Evolutionary conservation across 2,888 invertebrate genomes (phyloP).

Genomic region (Pimpla rufipes): DNA sequence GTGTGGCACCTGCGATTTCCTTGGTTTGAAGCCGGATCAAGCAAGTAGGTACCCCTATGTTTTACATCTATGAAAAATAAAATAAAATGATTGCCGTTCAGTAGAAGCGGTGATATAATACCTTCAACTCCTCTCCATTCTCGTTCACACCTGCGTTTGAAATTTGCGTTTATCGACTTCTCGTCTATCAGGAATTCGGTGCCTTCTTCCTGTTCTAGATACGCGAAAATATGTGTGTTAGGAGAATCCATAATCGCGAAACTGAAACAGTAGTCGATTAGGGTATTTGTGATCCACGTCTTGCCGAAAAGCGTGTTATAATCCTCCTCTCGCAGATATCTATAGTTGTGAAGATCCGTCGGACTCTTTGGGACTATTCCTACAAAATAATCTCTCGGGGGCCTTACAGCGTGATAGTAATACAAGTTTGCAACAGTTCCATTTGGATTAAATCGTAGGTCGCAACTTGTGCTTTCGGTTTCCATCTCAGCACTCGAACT

Average conservation of each 20-base stretch:
- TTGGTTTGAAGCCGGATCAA: neutral
- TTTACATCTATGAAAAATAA: neutral
- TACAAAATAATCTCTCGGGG: neutral
- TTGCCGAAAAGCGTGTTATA: neutral
- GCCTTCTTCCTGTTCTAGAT: neutral
- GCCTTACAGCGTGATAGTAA: too few species aligned
- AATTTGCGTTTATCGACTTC: too few species aligned
- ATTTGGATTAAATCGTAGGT: too few species aligned
- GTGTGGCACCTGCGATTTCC: neutral
- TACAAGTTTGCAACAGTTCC: too few species aligned
- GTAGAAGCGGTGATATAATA: constrained; percentile 5
- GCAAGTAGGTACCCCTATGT: neutral
- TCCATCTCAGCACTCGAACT: too few species aligned
- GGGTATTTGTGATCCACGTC: neutral
- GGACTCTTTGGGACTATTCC: neutral
- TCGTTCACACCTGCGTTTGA: too few species aligned
- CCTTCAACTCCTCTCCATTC: neutral
- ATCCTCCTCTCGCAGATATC: constrained; percentile 7
- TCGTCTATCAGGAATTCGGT: neutral
- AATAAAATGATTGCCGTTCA: constrained; percentile 10
- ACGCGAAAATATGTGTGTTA: neutral
- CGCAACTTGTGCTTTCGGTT: too few species aligned
- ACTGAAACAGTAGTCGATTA: too few species aligned
- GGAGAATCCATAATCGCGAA: too few species aligned
- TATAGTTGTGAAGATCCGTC: neutral